A percentile compares a stretch with the other conserved stretches of the same genome.
phyloP scores from a whole-genome alignment of 2,888 invertebrate genomes.

The Pseudococcus viburni region DNA sequence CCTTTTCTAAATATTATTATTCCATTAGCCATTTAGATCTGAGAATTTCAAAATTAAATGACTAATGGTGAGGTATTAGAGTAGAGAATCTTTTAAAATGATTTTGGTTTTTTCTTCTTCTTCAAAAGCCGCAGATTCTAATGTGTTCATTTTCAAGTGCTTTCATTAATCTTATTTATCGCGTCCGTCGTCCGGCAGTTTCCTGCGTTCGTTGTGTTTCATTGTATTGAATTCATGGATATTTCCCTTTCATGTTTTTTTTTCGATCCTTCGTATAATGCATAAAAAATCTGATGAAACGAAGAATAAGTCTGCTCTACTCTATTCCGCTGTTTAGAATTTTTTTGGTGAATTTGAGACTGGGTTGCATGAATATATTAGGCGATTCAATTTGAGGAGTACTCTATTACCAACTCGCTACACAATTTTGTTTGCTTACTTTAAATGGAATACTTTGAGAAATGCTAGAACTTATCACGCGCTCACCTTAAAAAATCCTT shows the following conservation, averaged over 20 bases:
- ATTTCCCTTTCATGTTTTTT: not conserved
- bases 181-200: not conserved
- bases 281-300: not conserved
- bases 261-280: not conserved
- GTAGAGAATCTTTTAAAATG: not conserved
- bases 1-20: not conserved
- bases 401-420: too few species aligned
- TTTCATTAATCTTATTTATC: constrained; percentile 44
- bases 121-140: not conserved
- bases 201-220: not conserved
- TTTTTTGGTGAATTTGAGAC: not conserved
- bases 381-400: too few species aligned
- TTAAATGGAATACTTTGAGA: too few species aligned
- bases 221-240: not conserved
- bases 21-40: not conserved
- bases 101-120: not conserved
- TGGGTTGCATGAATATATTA: too few species aligned
- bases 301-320: not conserved
- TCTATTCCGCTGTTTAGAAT: not conserved
- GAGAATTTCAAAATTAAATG: not conserved
- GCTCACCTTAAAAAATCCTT: too few species aligned
- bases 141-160: constrained; percentile 14
- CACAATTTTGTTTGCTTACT: too few species aligned
- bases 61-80: constrained; percentile 34
- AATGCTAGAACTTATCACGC: too few species aligned